Base-by-base conservation (phyloP, 2,797 vertebrate species). In the Phalloptychus januarius region DNA sequence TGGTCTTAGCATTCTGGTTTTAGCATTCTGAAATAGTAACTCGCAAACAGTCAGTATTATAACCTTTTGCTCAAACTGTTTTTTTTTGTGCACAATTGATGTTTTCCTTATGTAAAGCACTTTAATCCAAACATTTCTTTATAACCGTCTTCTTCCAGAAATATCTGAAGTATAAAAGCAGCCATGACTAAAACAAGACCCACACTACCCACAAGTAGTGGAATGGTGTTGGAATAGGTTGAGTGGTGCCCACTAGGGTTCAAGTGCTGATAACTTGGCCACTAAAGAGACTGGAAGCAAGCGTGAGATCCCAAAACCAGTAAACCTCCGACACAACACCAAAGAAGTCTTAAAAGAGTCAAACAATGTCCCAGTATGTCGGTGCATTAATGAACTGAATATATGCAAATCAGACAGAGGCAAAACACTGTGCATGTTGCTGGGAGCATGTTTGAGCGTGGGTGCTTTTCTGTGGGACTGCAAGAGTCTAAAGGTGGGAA, bases 401-500 rank as follows among this genome's bases (percentile, higher is more conserved):
- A 81, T 88, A 93, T 93, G 93, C 89, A 92, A 92, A 94, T 92
- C 42, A 70, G 67, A 83, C 78, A 87, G 88, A 87, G 50, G 78
- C 58, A 79, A 87, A 87, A 87, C 84, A 86, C 79, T 75, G 78
- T 85, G 90, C 87, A 86, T 91, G 89, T 79, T 44, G 86, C 74
- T 85, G 78, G 83, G 87, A 79, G 87, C 80, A 83, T 81, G 86
- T 84, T 83, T 63, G 88, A 82, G 80, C 65, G 72, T 10, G 72
- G 80, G 75, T 80, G 83, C 82, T 74, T 86, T 90, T 89, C 86
- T 89, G 84, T 89, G 84, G 83, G 88, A 91, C 75, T 77, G 79
- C 77, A 85, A 84, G 85, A 89, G 84, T 86, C 88, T 79, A 88
- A 88, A 94, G 95, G 95, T 96, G 95, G 95, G 95, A 96, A 96